phyloP scores from a whole-genome alignment of 2,113 vertebrate genomes.

The Stegastes partitus region DNA sequence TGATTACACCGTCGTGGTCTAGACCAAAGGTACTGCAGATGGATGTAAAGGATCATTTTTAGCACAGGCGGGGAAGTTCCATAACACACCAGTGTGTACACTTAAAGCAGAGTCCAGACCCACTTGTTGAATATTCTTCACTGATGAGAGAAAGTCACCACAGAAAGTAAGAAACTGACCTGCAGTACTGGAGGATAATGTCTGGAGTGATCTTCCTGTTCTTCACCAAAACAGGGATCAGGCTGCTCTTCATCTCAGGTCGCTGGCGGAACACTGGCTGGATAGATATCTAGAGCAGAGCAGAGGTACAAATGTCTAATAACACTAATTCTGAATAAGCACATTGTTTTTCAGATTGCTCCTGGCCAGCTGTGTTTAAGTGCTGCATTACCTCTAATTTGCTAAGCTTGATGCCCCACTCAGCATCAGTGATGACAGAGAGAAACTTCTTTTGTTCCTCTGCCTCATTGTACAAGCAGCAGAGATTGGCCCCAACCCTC shows the following conservation, averaged over 20 bases:
- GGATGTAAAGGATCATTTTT: not conserved
- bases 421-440: slow-evolving; percentile 89
- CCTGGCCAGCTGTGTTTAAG: not conserved
- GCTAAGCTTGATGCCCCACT: slow-evolving; percentile 92
- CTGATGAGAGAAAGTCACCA: not conserved
- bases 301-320: not conserved
- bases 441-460: slow-evolving; percentile 87
- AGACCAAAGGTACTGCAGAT: slow-evolving; percentile 88
- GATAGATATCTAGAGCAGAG: slow-evolving; percentile 91
- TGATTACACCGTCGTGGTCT: slow-evolving; percentile 89
- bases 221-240: slow-evolving; percentile 89
- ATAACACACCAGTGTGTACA: not conserved
- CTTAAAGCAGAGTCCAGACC: not conserved
- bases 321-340: not conserved
- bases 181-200: slow-evolving; percentile 93
- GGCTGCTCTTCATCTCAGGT: slow-evolving; percentile 88
- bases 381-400: slow-evolving; percentile 85
- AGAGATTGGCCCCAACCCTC: slow-evolving; percentile 89
- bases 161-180: slow-evolving; percentile 77
- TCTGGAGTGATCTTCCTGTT: slow-evolving; percentile 87
- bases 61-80: not conserved
- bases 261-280: slow-evolving; percentile 92
- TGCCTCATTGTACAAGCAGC: slow-evolving; percentile 83
- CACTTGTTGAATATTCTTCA: not conserved
- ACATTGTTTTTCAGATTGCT: not conserved